phyloP scores from a whole-genome alignment of 2,113 vertebrate genomes.

The Manacus vitellinus region DNA sequence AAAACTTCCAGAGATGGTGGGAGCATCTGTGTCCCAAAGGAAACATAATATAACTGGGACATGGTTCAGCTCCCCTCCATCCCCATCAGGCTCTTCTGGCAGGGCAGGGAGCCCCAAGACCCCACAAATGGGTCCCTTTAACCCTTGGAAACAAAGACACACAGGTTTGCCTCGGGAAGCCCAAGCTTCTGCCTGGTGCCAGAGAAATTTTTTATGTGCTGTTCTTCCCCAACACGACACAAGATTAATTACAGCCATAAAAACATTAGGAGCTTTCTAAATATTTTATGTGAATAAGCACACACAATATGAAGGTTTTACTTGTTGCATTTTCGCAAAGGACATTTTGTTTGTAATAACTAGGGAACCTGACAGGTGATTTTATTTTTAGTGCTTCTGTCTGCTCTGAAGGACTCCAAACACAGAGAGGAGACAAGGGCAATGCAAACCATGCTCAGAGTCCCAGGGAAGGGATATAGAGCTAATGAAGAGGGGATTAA shows the following conservation, averaged over 20 bases:
- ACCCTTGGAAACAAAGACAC: fast-evolving
- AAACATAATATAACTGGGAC: fast-evolving
- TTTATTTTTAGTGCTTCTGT: constrained; percentile 45
- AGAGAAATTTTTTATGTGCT: constrained; percentile 9
- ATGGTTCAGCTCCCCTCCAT: neutral
- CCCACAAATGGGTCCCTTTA: fast-evolving
- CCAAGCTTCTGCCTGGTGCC: neutral
- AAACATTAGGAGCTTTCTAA: constrained; percentile 57
- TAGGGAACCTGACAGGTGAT: constrained; percentile 5
- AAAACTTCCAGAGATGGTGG: fast-evolving
- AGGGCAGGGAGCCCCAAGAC: neutral
- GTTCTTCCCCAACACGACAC: constrained; percentile 1
- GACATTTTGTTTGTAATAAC: constrained; percentile 46
- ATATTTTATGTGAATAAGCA: constrained; percentile 65
- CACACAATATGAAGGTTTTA: constrained; percentile 8
- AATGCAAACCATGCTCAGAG: neutral
- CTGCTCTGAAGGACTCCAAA: neutral
- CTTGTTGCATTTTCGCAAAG: constrained; percentile 1
- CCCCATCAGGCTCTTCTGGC: neutral
- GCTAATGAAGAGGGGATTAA: neutral
- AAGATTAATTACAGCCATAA: constrained; percentile 71
- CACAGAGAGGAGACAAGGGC: neutral
- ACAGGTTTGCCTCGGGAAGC: neutral
- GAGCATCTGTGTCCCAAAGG: neutral
- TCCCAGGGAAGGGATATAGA: neutral